Evolutionary conservation across 2,888 invertebrate genomes (phyloP).

Genomic region (Nebria salina): DNA sequence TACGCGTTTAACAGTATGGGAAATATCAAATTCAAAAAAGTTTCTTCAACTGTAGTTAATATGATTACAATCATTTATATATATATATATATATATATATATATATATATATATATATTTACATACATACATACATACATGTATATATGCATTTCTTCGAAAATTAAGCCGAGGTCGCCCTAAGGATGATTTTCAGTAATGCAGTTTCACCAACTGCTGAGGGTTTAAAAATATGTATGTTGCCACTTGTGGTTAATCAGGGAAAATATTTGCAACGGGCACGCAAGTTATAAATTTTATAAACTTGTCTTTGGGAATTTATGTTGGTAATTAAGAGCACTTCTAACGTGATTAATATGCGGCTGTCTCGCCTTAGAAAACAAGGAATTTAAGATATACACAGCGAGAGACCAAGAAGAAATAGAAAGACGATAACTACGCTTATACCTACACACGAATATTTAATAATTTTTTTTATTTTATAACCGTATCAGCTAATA

Average conservation of each 20-base stretch:
- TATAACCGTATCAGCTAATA: no score
- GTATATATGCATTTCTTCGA: no score
- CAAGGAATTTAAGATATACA: slow-evolving; percentile 1
- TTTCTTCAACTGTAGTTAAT: no score
- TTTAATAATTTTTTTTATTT: no score
- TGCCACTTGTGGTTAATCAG: slow-evolving; percentile 29
- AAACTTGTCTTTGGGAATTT: slow-evolving; percentile 40
- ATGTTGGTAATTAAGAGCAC: slow-evolving; percentile 42
- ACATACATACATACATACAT: no score
- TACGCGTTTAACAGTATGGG: not conserved
- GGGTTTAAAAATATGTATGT: slow-evolving; percentile 2
- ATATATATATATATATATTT: no score
- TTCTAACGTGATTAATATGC: slow-evolving; percentile 41
- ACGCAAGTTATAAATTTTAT: slow-evolving; percentile 44
- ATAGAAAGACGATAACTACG: not conserved
- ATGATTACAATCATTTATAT: no score
- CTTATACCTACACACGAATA: no score
- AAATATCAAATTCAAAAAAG: not conserved
- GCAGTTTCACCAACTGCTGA: slow-evolving; percentile 4
- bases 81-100: no score
- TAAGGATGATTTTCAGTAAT: no score
- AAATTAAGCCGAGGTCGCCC: no score
- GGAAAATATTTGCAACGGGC: slow-evolving; percentile 42
- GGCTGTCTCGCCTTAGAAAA: slow-evolving; percentile 9
- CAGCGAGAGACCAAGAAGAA: not conserved